Evolutionary conservation across 2,113 vertebrate species (phyloP).

Genomic region (Oriolus oriolus): DNA sequence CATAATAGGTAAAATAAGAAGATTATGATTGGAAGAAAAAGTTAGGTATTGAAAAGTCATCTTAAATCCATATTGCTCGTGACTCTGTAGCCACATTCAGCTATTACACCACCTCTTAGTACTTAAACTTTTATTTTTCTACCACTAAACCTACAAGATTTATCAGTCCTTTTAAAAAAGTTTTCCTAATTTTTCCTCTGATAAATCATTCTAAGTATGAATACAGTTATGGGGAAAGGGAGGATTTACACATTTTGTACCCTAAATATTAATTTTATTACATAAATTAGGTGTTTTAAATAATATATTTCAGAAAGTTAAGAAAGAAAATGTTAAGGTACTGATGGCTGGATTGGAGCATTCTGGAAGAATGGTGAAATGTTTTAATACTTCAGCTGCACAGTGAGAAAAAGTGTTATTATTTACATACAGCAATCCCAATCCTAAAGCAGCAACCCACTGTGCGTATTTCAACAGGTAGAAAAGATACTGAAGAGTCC

Average conservation of each 20-base stretch:
- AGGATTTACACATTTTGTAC: background rate
- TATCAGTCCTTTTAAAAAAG: background rate
- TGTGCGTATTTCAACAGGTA: background rate
- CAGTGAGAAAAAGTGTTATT: background rate
- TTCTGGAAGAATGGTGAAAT: background rate
- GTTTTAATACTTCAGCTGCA: background rate
- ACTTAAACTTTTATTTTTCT: background rate
- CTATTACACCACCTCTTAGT: background rate
- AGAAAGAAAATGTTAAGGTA: background rate
- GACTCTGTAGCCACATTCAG: background rate
- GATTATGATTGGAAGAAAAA: background rate
- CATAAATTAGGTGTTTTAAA: background rate
- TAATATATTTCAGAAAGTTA: background rate
- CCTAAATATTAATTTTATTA: background rate
- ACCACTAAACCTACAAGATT: background rate
- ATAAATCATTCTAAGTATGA: background rate
- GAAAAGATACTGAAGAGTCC: background rate
- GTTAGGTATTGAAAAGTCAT: background rate
- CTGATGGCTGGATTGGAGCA: background rate
- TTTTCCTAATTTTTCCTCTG: background rate
- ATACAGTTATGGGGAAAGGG: background rate
- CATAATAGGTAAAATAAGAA: background rate
- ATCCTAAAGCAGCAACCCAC: background rate
- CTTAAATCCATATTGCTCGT: background rate
- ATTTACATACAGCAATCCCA: background rate